phyloP scores from a whole-genome alignment of 64 coral and sea anemone genomes.

The Pachyseris speciosa region DNA sequence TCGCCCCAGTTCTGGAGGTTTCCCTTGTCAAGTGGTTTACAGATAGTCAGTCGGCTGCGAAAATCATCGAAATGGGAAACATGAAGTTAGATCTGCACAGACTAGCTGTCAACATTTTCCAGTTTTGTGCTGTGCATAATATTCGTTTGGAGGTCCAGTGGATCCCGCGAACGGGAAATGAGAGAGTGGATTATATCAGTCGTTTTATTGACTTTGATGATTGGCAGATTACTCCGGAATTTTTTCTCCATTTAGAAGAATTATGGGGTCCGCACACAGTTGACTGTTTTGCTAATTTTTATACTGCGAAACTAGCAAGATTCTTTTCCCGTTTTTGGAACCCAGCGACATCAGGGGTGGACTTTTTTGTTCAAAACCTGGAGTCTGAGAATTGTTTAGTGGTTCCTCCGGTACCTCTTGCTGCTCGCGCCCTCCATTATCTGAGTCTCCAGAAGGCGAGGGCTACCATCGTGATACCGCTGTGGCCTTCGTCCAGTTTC shows the following conservation, averaged over 20 bases:
- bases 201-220: conserved; percentile 2
- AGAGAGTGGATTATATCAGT: conserved; percentile 14
- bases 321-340: conserved; percentile 16
- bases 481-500: no score
- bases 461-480: no score
- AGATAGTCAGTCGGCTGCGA: conserved; percentile 32
- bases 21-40: conserved; percentile 40
- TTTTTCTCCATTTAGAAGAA: conserved; percentile 10
- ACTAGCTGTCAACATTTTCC: conserved; percentile 17
- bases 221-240: conserved; percentile 14
- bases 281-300: conserved; percentile 29
- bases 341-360: no score
- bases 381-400: no score
- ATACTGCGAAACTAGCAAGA: background rate
- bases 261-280: background rate
- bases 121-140: conserved; percentile 21
- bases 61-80: conserved; percentile 38
- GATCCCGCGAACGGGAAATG: background rate
- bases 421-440: no score
- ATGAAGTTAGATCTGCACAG: conserved; percentile 43
- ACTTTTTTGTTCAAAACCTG: no score
- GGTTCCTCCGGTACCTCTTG: no score
- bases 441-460: no score
- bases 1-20: background rate
- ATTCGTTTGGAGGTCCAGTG: conserved; percentile 18